These are phyloP conservation scores for Chaetogeoica ovagalla DNA, from an alignment of 2,888 invertebrate species.

Conservation along the genomic window DNA sequence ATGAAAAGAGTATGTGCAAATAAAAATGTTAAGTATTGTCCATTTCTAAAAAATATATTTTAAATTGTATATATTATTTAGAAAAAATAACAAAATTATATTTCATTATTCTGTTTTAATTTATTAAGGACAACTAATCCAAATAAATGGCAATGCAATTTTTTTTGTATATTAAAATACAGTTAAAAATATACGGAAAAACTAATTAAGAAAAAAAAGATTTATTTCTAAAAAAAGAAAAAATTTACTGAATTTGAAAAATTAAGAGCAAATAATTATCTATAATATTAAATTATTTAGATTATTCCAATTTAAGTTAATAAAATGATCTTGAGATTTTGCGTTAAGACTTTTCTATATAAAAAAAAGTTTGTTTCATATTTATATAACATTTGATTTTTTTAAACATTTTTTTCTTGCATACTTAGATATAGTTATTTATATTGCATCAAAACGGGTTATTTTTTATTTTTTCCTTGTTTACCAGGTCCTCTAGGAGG, in stretches of 20 bases:
- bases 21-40: no score
- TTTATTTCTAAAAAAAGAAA: conserved; percentile 19
- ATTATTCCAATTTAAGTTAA: conserved; percentile 33
- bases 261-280: conserved; percentile 37
- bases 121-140: conserved; percentile 36
- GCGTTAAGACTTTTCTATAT: conserved; percentile 30
- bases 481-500: conserved; percentile 89
- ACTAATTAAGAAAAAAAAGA: conserved; percentile 41
- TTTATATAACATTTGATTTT: conserved; percentile 38
- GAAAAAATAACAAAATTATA: conserved; percentile 12
- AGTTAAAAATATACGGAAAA: conserved; percentile 20
- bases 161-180: conserved; percentile 18
- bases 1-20: no score
- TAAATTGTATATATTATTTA: conserved; percentile 13
- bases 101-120: conserved; percentile 21
- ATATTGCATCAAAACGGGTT: conserved; percentile 39
- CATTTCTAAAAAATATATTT: background rate
- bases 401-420: conserved; percentile 40
- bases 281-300: conserved; percentile 48
- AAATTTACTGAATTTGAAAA: conserved; percentile 20
- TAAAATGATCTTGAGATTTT: conserved; percentile 33
- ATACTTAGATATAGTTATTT: conserved; percentile 34
- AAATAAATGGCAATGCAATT: conserved; percentile 34
- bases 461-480: conserved; percentile 88
- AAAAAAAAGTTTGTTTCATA: conserved; percentile 41